These are phyloP conservation scores for Plestiodon gilberti DNA, from an alignment of 2,113 vertebrate genomes.

Conservation along the genomic window DNA sequence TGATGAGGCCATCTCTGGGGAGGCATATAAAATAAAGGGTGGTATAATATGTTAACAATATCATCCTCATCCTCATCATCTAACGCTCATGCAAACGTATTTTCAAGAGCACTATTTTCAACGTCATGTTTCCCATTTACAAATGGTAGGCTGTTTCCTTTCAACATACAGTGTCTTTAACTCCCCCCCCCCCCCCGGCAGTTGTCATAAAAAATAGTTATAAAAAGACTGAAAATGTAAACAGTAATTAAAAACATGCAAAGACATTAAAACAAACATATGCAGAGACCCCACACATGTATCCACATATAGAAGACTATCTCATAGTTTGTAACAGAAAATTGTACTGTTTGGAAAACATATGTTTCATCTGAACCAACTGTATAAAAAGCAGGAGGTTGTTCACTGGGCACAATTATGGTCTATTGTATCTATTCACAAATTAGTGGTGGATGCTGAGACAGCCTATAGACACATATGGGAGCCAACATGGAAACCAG, in stretches of 20 bases:
- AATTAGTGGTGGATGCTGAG: neutral
- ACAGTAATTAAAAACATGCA: constrained; percentile 1
- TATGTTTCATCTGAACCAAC: neutral
- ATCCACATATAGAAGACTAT: neutral
- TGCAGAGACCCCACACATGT: neutral
- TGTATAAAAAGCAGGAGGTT: neutral
- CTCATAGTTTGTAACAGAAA: neutral
- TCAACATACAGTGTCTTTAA: neutral
- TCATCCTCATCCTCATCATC: too few relatives aligned
- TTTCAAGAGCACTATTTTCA: neutral
- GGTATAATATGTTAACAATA: too few relatives aligned
- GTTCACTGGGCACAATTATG: neutral
- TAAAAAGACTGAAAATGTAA: constrained; percentile 4
- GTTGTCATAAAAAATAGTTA: too few relatives aligned
- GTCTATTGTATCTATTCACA: neutral
- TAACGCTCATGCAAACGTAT: neutral
- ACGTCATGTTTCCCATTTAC: neutral
- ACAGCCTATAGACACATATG: neutral
- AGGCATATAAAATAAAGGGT: too few relatives aligned
- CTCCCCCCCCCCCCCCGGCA: too few relatives aligned
- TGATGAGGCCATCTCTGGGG: too few relatives aligned
- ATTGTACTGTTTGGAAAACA: neutral
- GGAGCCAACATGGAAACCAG: neutral
- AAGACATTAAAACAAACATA: constrained; percentile 12
- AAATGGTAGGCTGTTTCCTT: neutral